Conservation (phyloP, 1,140 invertebrate species). For the Stenopsyche tienmushanensis region DNA sequence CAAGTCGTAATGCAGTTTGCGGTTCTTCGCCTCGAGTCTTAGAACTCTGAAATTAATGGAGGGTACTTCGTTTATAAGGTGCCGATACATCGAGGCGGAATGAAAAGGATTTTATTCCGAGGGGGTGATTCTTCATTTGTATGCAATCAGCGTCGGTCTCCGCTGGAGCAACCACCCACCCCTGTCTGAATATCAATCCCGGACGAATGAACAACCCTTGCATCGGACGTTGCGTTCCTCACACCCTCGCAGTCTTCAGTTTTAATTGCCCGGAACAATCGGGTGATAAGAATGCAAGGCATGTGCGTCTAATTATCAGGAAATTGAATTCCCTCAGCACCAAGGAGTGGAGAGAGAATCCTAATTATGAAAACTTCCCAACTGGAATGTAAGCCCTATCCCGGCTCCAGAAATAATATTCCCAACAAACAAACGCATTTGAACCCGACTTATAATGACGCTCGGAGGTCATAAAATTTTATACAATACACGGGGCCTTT, state of each 20-base stretch:
- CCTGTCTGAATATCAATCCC: slow-evolving; percentile 11
- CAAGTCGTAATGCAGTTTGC: too few species aligned
- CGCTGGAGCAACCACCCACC: slow-evolving; percentile 7
- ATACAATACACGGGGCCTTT: too few species aligned
- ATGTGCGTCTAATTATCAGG: slow-evolving; percentile 41
- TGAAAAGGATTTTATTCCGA: too few species aligned
- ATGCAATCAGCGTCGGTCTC: slow-evolving; percentile 31
- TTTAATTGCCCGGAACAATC: slow-evolving; percentile 42
- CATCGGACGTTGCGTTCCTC: background rate
- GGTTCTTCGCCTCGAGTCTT: too few species aligned
- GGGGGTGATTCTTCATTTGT: too few species aligned
- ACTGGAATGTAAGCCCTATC: background rate
- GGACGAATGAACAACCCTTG: background rate
- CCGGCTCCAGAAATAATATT: background rate
- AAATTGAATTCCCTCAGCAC: slow-evolving; percentile 38
- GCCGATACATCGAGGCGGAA: too few species aligned
- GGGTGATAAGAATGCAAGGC: slow-evolving; percentile 39
- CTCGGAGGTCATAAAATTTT: too few species aligned
- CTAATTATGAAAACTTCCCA: slow-evolving; percentile 27
- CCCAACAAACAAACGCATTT: too few species aligned
- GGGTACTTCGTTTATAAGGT: too few species aligned
- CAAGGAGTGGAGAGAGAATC: slow-evolving; percentile 14
- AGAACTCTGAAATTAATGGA: too few species aligned
- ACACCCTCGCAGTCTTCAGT: slow-evolving; percentile 7
- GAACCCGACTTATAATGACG: too few species aligned